phyloP scores from a whole-genome alignment of 2,888 invertebrate genomes.

The Clepsis dumicolana region DNA sequence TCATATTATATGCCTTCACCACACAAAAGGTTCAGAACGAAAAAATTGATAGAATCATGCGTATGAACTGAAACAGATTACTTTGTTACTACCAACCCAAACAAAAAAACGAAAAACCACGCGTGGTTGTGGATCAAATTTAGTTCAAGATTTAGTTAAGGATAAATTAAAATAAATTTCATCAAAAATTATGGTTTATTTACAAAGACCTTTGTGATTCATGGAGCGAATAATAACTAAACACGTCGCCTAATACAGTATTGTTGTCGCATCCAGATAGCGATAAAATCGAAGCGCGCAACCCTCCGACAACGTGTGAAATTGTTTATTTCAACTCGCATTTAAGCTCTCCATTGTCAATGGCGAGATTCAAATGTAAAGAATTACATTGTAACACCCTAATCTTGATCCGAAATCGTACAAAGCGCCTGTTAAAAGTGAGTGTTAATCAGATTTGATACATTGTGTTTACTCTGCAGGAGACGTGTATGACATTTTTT shows the following conservation, averaged over 20 bases:
- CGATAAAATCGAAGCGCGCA: conserved; percentile 68
- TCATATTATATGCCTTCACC: neutral
- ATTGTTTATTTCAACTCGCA: conserved; percentile 73
- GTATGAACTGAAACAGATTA: no score
- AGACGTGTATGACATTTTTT: conserved; percentile 68
- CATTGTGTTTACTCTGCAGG: conserved; percentile 79
- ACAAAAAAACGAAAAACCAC: no score
- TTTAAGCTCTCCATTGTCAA: conserved; percentile 72
- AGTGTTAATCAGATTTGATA: conserved; percentile 85
- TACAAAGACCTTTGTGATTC: neutral
- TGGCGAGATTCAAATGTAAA: conserved; percentile 73
- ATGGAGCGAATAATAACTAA: conserved; percentile 11
- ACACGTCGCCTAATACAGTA: conserved; percentile 37
- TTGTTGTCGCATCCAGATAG: conserved; percentile 56
- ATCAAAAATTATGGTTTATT: neutral
- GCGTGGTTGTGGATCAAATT: no score
- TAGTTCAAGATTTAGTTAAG: no score
- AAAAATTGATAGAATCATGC: no score
- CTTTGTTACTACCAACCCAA: no score
- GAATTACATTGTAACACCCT: conserved; percentile 79
- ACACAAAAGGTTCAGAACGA: no score
- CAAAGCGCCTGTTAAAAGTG: conserved; percentile 71
- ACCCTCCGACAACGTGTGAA: conserved; percentile 69
- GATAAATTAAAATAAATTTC: neutral
- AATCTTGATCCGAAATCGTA: conserved; percentile 80